A percentile compares a stretch with the other conserved stretches of the same genome.
These are phyloP conservation scores for Carposina sasakii DNA, from an alignment of 1,140 invertebrate genomes.

Conservation along the genomic window DNA sequence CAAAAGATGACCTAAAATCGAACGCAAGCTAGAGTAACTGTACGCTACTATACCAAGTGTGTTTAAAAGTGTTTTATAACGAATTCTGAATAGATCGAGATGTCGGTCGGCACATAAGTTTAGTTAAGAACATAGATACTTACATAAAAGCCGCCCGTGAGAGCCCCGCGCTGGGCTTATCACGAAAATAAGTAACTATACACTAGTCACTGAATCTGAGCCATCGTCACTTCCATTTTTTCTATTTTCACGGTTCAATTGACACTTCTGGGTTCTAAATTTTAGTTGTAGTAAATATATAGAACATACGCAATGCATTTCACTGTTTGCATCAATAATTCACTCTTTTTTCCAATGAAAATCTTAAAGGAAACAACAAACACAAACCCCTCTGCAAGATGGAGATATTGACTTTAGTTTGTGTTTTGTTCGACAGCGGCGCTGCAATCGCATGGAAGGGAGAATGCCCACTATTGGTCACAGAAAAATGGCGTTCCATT, in stretches of 20 bases:
- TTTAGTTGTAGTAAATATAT: constrained; percentile 27
- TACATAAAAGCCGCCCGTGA: constrained; percentile 63
- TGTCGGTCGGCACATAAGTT: constrained; percentile 33
- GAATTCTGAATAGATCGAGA: constrained; percentile 48
- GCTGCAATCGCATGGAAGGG: constrained; percentile 43
- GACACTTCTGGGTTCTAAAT: too few species aligned
- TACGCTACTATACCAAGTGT: constrained; percentile 36
- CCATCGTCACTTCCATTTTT: constrained; percentile 66
- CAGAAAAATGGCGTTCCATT: constrained; percentile 42
- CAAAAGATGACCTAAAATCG: constrained; percentile 71
- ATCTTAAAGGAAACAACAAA: constrained; percentile 70
- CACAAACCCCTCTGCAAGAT: constrained; percentile 73
- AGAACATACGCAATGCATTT: constrained; percentile 25
- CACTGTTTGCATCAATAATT: constrained; percentile 22
- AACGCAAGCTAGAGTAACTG: constrained; percentile 53
- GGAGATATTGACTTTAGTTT: constrained; percentile 68
- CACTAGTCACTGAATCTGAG: constrained; percentile 66
- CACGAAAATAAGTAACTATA: constrained; percentile 74
- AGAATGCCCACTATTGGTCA: constrained; percentile 42
- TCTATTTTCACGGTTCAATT: too few species aligned
- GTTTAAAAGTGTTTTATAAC: constrained; percentile 60
- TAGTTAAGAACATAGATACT: constrained; percentile 50
- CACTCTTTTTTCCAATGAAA: constrained; percentile 48
- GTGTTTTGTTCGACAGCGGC: constrained; percentile 53
- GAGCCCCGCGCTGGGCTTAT: constrained; percentile 68